phyloP scores from a whole-genome alignment of 2,113 vertebrate genomes.

The Pterophyllum scalare region DNA sequence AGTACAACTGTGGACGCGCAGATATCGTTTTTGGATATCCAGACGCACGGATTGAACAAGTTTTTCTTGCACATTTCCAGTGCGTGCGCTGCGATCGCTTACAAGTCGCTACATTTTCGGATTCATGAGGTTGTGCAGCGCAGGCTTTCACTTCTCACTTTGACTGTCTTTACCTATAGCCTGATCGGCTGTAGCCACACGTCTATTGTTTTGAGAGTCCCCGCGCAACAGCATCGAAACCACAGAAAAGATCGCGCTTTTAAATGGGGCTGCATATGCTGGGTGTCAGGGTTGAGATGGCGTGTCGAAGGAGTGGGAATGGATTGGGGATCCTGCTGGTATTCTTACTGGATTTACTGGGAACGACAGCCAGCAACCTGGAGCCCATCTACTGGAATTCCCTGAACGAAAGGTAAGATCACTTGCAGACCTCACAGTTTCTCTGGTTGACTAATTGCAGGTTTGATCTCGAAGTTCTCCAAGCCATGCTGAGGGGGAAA shows the following conservation, averaged over 20 bases:
- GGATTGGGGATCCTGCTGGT: slow-evolving; percentile 79
- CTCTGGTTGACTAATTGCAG: background rate
- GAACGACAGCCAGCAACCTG: slow-evolving; percentile 82
- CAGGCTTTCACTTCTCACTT: slow-evolving; percentile 51
- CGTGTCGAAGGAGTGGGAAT: slow-evolving; percentile 72
- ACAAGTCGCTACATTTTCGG: slow-evolving; percentile 1
- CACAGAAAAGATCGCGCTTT: slow-evolving; percentile 15
- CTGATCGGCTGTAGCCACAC: slow-evolving; percentile 46
- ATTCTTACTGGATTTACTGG: slow-evolving; percentile 85
- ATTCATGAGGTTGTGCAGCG: slow-evolving; percentile 69
- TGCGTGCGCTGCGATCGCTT: background rate
- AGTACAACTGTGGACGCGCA: slow-evolving; percentile 50
- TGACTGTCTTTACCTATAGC: slow-evolving; percentile 69
- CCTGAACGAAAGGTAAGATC: slow-evolving; percentile 82
- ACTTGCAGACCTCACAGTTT: background rate
- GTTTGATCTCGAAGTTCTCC: background rate
- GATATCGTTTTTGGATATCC: slow-evolving; percentile 41
- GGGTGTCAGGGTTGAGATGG: slow-evolving; percentile 77
- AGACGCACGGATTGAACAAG: slow-evolving; percentile 59
- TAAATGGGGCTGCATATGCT: slow-evolving; percentile 67
- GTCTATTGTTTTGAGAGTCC: slow-evolving; percentile 59
- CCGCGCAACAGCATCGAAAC: slow-evolving; percentile 15
- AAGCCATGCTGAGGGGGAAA: background rate
- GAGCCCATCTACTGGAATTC: slow-evolving; percentile 88
- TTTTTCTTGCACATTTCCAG: slow-evolving; percentile 28